Evolutionary conservation across 2,797 vertebrate genomes (phyloP), one percentile per base, ranked within the genome.

Genomic region (Pseudocheirus occidentalis): DNA sequence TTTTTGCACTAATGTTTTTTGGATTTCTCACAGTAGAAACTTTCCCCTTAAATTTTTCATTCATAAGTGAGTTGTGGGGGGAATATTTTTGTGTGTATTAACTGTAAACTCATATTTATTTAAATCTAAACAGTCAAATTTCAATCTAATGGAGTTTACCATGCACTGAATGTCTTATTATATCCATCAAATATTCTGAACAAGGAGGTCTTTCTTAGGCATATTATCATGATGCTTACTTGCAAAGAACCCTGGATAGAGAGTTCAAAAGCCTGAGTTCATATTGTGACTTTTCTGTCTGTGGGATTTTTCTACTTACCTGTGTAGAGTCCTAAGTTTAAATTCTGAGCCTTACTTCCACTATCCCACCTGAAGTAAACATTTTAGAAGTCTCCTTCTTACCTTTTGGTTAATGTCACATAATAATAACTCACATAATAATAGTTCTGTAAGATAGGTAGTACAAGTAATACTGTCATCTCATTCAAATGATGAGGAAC

Each of bases 11-110:
- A 87, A 87, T 21, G 21, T 87, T 27, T 3, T 87, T 73, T n/a
- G 62, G 62, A 0, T 73, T 87, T 87, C 24, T 87, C 9, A 87
- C 11, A 81, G 24, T 13, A 94, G 93, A 93, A 93, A 2, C 53
- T 95, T 94, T 59, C 53, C 18, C 73, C 59, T 94, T 92, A 31
- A n/a, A 53, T 93, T 95, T 97, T 81, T 96, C 53, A 54, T 24
- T 93, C 87, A 54, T 55, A 5, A 96, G 50, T 94, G 54, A 93
- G 95, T 90, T 95, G 54, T 92, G 40, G 18, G 21, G 24, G 28
- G 12, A 27, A 4, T 92, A 57, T 92, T 81, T 91, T n/a, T 58
- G 29, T 57, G 31, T 91, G 5, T 55, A 89, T 92, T 81, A 55
- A 18, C 54, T 91, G 31, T 89, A 89, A 18, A 40, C 90, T 96